These are phyloP conservation scores for Geotrupes spiniger DNA, from an alignment of 2,888 invertebrate species.

Conservation along the genomic window DNA sequence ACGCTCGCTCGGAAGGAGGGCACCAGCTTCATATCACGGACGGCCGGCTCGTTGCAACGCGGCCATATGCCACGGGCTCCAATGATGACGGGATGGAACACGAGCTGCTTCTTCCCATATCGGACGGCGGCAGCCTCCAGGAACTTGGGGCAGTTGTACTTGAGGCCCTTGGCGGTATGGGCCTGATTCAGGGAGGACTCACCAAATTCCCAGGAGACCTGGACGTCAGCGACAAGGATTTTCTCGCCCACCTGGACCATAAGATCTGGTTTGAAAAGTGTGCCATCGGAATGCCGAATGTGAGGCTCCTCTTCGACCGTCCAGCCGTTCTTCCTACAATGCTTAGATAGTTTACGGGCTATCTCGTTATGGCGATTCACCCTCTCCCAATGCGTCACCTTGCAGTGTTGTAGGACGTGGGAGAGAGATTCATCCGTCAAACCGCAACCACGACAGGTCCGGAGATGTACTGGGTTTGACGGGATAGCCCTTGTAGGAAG, in stretches of 20 bases:
- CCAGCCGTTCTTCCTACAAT: conserved; percentile 15
- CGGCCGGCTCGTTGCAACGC: background rate
- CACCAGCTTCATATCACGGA: no score
- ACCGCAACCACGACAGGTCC: conserved; percentile 21
- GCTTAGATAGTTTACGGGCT: conserved; percentile 22
- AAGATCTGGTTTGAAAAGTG: conserved; percentile 29
- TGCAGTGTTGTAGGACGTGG: conserved; percentile 26
- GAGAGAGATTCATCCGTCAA: conserved; percentile 15
- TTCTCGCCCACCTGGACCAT: conserved; percentile 12
- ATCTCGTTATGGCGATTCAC: conserved; percentile 28
- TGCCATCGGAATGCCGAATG: conserved; percentile 26
- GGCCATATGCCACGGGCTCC: conserved; percentile 23
- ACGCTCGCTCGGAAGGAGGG: no score
- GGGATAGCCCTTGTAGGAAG: conserved; percentile 22
- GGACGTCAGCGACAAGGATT: conserved; percentile 16
- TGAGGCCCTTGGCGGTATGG: conserved; percentile 13
- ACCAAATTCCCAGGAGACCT: conserved; percentile 23
- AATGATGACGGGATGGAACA: conserved; percentile 13
- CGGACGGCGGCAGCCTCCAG: background rate
- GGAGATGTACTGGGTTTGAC: conserved; percentile 12
- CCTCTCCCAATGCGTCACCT: conserved; percentile 15
- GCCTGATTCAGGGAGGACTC: conserved; percentile 10
- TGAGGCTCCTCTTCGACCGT: conserved; percentile 28
- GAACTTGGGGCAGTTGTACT: conserved; percentile 14
- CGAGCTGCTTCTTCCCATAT: conserved; percentile 9